Evolutionary conservation across 92 coral and sea anemone genomes (phyloP).

Genomic region (Desmophyllum pertusum): DNA sequence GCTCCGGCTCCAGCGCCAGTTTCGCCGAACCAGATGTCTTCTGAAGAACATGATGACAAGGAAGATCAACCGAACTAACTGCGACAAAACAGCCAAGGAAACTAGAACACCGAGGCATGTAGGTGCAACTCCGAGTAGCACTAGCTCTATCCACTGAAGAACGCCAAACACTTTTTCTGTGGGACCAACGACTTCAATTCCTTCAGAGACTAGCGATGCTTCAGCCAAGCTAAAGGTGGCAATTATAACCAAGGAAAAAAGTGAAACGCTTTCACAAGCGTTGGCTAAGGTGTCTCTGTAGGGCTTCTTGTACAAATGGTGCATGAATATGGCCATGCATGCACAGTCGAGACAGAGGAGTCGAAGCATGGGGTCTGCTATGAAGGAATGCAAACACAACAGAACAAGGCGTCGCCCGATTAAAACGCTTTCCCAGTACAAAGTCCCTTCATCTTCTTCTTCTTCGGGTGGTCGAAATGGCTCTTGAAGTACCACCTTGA

Average conservation of each 20-base stretch:
- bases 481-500: constrained; percentile 32
- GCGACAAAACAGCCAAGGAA: constrained; percentile 26
- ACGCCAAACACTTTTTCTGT: background rate
- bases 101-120: constrained; percentile 13
- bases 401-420: constrained; percentile 48
- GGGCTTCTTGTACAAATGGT: constrained; percentile 26
- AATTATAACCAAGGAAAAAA: background rate
- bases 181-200: constrained; percentile 44
- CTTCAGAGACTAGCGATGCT: constrained; percentile 37
- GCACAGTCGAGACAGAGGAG: constrained; percentile 27
- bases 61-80: constrained; percentile 18
- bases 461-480: constrained; percentile 45
- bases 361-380: constrained; percentile 46
- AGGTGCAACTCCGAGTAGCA: constrained; percentile 23
- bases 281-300: constrained; percentile 36
- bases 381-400: constrained; percentile 35
- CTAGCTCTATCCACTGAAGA: constrained; percentile 42
- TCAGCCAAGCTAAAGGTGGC: constrained; percentile 35
- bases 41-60: background rate
- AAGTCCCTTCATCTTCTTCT: constrained; percentile 29
- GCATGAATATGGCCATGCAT: constrained; percentile 44
- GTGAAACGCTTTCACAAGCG: constrained; percentile 47
- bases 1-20: background rate
- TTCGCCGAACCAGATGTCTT: background rate
- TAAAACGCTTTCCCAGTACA: constrained; percentile 65